Evolutionary conservation across 2,113 vertebrate genomes (phyloP), one percentile per base, ranked within the genome.

Genomic region (Semicossyphus pulcher): DNA sequence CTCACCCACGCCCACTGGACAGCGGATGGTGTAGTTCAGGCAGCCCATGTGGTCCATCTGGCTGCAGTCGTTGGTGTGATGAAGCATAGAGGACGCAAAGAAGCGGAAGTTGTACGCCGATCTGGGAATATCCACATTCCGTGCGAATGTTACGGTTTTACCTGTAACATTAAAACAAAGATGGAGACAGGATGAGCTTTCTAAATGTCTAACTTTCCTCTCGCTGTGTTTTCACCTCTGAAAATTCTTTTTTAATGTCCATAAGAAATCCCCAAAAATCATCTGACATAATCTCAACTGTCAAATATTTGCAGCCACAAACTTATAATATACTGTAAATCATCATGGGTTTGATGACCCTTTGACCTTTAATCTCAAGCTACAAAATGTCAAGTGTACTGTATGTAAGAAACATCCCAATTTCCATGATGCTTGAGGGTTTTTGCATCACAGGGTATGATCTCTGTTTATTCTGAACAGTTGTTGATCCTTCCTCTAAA

Each of bases 1-100:
- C 95, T 89, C 93, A 99, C 97, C 97, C 7, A 98, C 94, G 83
- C 97, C 98, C 82, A 98, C 94, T 0, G 97, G 97, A 21, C 88
- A 78, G 73, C 97, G 94, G 3, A 93, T 70, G 0, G 97, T 99
- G 87, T 97, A 99, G 91, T 95, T 95, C 82, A 98, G 28, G n/a
- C 95, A 98, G 86, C 90, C 94, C 87, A 94, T 0, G 70, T 93
- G 70, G 67, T 96, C 94, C 95, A 96, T 94, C 82, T 95, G 93
- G 0, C 94, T 95, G 91, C 97, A 98, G 48, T 98, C 96, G 0
- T 88, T 93, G 1, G 93, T 95, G 37, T 97, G 95, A 83, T 99
- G 96, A 58, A 96, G 95, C 72, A 95, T 64, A 4, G 96, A 96
- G 0, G 97, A 97, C 0, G 97, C 96, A 0, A 99, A 99, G 94